phyloP scores from a whole-genome alignment of 2,113 vertebrate genomes.

The Notarius lentiginosus region DNA sequence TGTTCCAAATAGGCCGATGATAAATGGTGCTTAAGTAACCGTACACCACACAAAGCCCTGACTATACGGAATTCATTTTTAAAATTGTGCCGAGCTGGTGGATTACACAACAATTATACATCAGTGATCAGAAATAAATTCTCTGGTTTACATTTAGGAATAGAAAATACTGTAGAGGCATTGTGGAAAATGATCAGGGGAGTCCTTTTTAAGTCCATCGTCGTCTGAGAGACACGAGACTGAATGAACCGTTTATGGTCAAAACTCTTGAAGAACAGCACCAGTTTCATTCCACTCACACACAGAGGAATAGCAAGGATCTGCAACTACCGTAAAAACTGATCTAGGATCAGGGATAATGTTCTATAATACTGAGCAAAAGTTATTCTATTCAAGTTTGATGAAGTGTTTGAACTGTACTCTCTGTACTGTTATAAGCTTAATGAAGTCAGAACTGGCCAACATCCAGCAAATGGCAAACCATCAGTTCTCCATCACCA shows the following conservation, averaged over 20 bases:
- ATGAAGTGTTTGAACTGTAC: not conserved
- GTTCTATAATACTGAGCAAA: not conserved
- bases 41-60: not conserved
- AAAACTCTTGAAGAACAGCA: not conserved
- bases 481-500: conserved; percentile 26
- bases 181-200: not conserved
- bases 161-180: not conserved
- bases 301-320: not conserved
- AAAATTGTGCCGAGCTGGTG: not conserved
- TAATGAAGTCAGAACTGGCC: conserved; percentile 6
- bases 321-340: not conserved
- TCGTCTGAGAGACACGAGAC: not conserved
- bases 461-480: not conserved
- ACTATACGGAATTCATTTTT: not conserved
- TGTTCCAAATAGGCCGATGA: not conserved
- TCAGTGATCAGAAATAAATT: not conserved
- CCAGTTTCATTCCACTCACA: not conserved
- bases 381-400: not conserved
- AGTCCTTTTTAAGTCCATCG: too few relatives aligned
- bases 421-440: not conserved
- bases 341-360: not conserved
- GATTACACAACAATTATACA: not conserved
- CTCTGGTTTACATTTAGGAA: not conserved
- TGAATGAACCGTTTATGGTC: not conserved
- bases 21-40: not conserved